Percentiles rank a stretch among this genome's conserved stretches.
Evolutionary conservation across 2,888 invertebrate genomes (phyloP).

Genomic region (Campoletis raptor): DNA sequence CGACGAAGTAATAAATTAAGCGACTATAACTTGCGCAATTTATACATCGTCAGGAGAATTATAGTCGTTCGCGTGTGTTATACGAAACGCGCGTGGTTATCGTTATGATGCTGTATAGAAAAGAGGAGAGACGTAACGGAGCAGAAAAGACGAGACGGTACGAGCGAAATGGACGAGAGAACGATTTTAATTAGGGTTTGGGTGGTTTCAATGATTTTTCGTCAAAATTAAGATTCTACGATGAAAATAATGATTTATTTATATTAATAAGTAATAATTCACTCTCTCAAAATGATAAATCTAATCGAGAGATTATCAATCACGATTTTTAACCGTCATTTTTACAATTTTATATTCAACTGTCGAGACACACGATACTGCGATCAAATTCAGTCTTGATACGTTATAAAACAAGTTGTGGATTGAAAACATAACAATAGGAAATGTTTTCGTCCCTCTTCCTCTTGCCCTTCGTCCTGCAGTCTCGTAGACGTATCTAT

Average conservation of each 20-base stretch:
- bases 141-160: conserved; percentile 8
- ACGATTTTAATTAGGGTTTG: conserved; percentile 56
- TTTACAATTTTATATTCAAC: conserved; percentile 13
- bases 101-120: conserved; percentile 26
- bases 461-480: not conserved
- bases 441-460: conserved; percentile 10
- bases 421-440: conserved; percentile 65
- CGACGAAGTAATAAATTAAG: conserved; percentile 59
- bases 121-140: conserved; percentile 1
- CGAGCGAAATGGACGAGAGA: conserved; percentile 22
- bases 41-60: conserved; percentile 62
- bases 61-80: conserved; percentile 45
- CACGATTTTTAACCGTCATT: not conserved
- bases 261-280: not conserved
- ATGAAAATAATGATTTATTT: not conserved
- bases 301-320: not conserved
- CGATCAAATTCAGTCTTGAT: not conserved
- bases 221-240: conserved; percentile 15
- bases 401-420: conserved; percentile 31
- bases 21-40: conserved; percentile 63
- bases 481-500: not conserved
- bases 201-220: conserved; percentile 51
- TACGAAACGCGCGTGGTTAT: conserved; percentile 25
- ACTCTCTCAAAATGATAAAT: not conserved
- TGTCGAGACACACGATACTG: not conserved